Evolutionary conservation across 2,113 vertebrate species (phyloP).

Genomic region (Salminus brasiliensis): DNA sequence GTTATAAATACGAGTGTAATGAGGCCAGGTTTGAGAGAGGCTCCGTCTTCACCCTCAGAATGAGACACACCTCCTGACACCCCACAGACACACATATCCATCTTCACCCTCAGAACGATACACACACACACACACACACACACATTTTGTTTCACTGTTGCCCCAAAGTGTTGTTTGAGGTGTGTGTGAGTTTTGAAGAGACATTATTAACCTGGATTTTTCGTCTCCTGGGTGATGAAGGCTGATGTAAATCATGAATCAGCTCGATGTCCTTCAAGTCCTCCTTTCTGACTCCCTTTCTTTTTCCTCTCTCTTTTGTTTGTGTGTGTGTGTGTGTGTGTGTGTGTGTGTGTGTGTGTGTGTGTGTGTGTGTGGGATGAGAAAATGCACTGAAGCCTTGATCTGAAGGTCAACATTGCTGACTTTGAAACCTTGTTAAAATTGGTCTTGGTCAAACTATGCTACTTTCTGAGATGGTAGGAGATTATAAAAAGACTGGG

Average conservation of each 20-base stretch:
- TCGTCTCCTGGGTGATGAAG: slow-evolving; percentile 30
- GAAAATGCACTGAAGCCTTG: too few species aligned
- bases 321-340: too few species aligned
- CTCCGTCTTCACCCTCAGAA: slow-evolving; percentile 23
- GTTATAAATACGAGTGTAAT: slow-evolving; percentile 56
- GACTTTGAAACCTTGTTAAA: too few species aligned
- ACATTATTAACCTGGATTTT: slow-evolving; percentile 45
- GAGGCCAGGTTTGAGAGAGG: slow-evolving; percentile 42
- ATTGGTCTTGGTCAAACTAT: too few species aligned
- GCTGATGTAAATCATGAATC: slow-evolving; percentile 13
- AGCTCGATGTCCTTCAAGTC: slow-evolving; percentile 33
- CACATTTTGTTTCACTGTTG: not conserved
- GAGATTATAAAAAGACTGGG: too few species aligned
- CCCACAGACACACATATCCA: not conserved
- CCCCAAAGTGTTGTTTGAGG: too few species aligned
- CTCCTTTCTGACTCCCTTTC: not conserved
- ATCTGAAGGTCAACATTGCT: too few species aligned
- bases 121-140: slow-evolving; percentile 20
- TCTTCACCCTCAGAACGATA: too few species aligned
- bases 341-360: too few species aligned
- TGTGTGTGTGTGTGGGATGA: too few species aligned
- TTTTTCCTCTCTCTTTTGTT: not conserved
- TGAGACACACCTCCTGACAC: not conserved
- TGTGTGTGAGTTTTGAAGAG: slow-evolving; percentile 3
- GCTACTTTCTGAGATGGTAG: too few species aligned